phyloP scores from a whole-genome alignment of 2,797 vertebrate species.

The Tenualosa ilisha region DNA sequence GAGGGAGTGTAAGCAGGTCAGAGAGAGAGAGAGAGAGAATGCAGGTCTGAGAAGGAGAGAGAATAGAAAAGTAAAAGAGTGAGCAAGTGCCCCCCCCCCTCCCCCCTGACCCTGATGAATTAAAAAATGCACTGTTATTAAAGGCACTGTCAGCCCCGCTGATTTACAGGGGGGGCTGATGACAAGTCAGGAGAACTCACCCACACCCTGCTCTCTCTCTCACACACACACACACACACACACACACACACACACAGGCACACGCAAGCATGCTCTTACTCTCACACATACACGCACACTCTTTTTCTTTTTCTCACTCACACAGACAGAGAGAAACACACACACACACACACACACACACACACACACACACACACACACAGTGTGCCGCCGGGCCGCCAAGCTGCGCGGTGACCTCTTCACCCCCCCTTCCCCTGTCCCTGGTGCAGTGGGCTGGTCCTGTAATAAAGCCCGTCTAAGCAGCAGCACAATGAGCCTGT shows the following conservation, averaged over 20 bases:
- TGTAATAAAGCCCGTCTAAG: conserved; percentile 79
- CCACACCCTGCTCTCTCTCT: neutral
- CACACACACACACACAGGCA: neutral
- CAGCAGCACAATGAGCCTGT: conserved; percentile 80
- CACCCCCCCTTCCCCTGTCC: conserved; percentile 73
- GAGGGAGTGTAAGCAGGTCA: conserved; percentile 13
- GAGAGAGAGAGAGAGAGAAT: neutral
- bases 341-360: neutral
- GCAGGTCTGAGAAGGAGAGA: neutral
- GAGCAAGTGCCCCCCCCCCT: conserved; percentile 21
- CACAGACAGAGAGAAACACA: neutral
- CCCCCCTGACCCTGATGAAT: conserved; percentile 28
- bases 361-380: neutral
- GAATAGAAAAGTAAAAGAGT: too few species aligned
- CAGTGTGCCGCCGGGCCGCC: conserved; percentile 58
- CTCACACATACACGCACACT: neutral
- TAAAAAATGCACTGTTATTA: conserved; percentile 60
- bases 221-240: neutral
- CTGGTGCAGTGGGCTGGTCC: conserved; percentile 46
- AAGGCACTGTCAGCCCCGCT: conserved; percentile 29
- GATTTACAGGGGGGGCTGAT: conserved; percentile 27
- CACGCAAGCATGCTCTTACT: neutral
- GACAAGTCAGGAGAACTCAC: conserved; percentile 41
- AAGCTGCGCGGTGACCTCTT: conserved; percentile 80
- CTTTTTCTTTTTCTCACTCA: neutral